Evolutionary conservation across 2,797 vertebrate species (phyloP), one percentile per base, ranked within the genome.

Genomic region (Aldrovandia affinis): DNA sequence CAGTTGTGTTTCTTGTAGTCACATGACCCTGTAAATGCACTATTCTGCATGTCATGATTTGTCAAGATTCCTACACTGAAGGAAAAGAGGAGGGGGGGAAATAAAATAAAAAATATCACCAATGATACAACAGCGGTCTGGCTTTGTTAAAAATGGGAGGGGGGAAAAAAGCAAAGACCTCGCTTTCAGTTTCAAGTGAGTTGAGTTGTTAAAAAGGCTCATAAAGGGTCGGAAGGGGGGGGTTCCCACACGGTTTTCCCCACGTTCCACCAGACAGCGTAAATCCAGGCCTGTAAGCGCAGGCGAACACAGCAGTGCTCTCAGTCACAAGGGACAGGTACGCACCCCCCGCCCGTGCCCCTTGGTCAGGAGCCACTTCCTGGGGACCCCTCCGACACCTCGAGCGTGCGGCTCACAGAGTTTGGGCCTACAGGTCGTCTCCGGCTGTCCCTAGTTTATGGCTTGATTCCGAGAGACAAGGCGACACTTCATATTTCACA

Each of bases 381-480:
- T 63, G 0, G 20, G 25, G 20, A 18, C 50, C 0, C 8, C 65
- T 50, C 33, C 73, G 22, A 55, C 6, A 28, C 50, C 30, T 36
- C 4, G 22, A 54, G 20, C 10, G 22, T 44, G 65, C 39, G 18
- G 36, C 65, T 81, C 15, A 0, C 22, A 1, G 79, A 79, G 57
- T 15, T 36, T n/a, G 33, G 54, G 18, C 44, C n/a, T 30, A 22
- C 65, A 30, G 3, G 15, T 7, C 18, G 57, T 81, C 83, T 84
- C 79, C 50, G 44, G 39, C 55, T 30, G 52, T 22, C 87, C 91
- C 47, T 12, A 84, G 90, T 91, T 87, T 95, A 95, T 95, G 94
- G 94, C 94, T 95, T 95, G 86, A 90, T 92, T 94, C 94, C 94
- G 61, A 92, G 86, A 91, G 85, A 88, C 57, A 82, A 87, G 84